Evolutionary conservation across 2,888 invertebrate species (phyloP).

Genomic region (Neria commutata): DNA sequence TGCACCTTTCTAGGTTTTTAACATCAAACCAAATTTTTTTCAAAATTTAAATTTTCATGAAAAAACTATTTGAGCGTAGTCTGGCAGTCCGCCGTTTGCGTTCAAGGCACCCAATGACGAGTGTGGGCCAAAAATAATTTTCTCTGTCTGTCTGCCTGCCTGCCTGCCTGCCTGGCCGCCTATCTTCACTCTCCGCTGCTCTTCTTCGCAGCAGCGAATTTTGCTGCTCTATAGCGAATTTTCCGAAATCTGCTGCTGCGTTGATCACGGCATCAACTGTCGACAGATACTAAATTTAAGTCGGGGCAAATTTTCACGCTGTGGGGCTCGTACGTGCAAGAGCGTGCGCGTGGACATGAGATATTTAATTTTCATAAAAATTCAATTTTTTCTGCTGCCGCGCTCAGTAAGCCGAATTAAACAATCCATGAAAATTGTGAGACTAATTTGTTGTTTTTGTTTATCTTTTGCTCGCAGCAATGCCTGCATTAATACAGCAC

Average conservation of each 20-base stretch:
- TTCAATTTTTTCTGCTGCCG: too few species aligned
- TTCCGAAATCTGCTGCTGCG: slow-evolving; percentile 10
- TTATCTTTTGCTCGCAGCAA: too few species aligned
- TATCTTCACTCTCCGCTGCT: slow-evolving; percentile 36
- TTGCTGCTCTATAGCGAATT: background rate
- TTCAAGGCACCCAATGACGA: background rate
- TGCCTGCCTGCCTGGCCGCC: slow-evolving; percentile 11
- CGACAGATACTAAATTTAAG: slow-evolving; percentile 40
- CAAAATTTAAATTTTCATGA: slow-evolving; percentile 4
- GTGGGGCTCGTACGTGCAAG: too few species aligned
- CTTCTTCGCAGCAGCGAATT: too few species aligned
- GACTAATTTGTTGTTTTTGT: too few species aligned
- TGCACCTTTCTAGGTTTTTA: slow-evolving; percentile 5
- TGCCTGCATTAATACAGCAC: too few species aligned
- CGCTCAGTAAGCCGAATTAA: too few species aligned
- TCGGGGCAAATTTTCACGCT: too few species aligned
- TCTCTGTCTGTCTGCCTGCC: background rate
- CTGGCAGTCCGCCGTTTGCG: too few species aligned
- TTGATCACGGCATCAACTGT: slow-evolving; percentile 34
- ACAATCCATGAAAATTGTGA: too few species aligned
- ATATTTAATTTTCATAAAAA: slow-evolving; percentile 3
- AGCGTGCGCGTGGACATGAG: slow-evolving; percentile 2
- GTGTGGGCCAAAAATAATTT: background rate
- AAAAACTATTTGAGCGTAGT: too few species aligned
- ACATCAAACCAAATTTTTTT: background rate